A percentile compares a stretch with the other conserved stretches of the same genome.
Conservation (phyloP, 2,888 invertebrate genomes). For the Netelia virgata region DNA sequence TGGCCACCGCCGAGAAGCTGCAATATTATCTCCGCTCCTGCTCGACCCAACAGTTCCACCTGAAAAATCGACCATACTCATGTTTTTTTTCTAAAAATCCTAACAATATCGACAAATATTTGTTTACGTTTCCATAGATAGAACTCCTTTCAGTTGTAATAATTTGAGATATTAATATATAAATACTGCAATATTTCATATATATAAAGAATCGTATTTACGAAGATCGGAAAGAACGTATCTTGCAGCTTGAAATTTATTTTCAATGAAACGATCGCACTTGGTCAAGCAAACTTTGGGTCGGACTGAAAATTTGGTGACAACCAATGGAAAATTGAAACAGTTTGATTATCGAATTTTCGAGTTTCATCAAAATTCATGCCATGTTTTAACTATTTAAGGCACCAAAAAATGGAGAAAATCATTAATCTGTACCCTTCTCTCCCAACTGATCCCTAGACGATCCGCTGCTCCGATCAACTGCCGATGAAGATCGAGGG, state of each 20-base stretch:
- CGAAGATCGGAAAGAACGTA: no score
- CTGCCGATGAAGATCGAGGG: conserved; percentile 88
- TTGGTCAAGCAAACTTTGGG: no score
- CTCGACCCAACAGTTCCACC: conserved; percentile 92
- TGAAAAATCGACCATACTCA: conserved; percentile 75
- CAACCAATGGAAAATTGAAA: not conserved
- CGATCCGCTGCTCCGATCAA: conserved; percentile 90
- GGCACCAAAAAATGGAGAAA: not conserved
- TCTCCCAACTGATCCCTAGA: conserved; percentile 88
- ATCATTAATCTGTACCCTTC: conserved; percentile 80
- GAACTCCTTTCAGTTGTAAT: no score
- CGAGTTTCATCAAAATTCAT: not conserved
- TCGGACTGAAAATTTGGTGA: no score
- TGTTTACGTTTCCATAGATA: no score
- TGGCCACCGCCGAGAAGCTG: conserved; percentile 94
- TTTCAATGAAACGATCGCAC: no score
- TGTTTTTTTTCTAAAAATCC: not conserved
- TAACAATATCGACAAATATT: not conserved
- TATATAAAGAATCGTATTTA: no score
- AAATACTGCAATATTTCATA: no score
- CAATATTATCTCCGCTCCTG: conserved; percentile 93
- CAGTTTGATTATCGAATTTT: conserved; percentile 14
- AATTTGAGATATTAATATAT: no score
- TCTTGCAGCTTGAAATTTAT: no score
- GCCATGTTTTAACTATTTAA: not conserved